Conservation (phyloP, 2,113 vertebrate species). For the Stigmatopora argus region DNA sequence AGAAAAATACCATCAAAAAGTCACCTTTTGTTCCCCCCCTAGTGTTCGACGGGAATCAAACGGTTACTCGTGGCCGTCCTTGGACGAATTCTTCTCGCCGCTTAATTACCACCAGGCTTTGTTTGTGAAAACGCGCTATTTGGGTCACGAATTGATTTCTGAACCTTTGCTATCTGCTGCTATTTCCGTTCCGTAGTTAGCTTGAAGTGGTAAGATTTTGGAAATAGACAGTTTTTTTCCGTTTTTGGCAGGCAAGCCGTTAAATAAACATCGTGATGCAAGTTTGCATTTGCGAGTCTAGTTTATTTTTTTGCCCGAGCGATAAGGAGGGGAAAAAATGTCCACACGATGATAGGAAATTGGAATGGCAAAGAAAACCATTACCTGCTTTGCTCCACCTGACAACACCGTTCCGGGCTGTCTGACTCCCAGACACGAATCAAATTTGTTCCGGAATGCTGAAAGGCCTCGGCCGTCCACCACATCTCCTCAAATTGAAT, state of each 20-base stretch:
- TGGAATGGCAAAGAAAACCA: slow-evolving; percentile 47
- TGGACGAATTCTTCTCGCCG: slow-evolving; percentile 38
- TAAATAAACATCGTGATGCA: slow-evolving; percentile 12
- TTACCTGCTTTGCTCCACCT: slow-evolving; percentile 34
- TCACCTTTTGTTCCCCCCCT: slow-evolving; percentile 8
- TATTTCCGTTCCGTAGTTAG: too few relatives aligned
- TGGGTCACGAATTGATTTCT: slow-evolving; percentile 64
- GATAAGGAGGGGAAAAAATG: slow-evolving; percentile 33
- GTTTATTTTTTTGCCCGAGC: neutral
- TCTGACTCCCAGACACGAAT: slow-evolving; percentile 56
- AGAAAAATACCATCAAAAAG: neutral
- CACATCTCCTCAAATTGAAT: slow-evolving; percentile 57
- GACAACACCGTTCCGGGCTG: slow-evolving; percentile 51
- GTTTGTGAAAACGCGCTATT: slow-evolving; percentile 61
- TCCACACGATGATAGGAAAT: slow-evolving; percentile 50
- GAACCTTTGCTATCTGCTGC: too few relatives aligned
- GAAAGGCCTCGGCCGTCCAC: slow-evolving; percentile 59
- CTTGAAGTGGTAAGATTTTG: too few relatives aligned
- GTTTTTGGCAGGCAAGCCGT: slow-evolving; percentile 9
- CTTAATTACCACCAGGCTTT: slow-evolving; percentile 67
- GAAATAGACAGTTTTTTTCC: too few relatives aligned
- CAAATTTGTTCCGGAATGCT: slow-evolving; percentile 56
- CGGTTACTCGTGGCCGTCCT: slow-evolving; percentile 29
- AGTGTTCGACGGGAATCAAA: slow-evolving; percentile 32
- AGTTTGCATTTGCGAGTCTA: neutral